These are phyloP conservation scores for Brachynemurus nebulosus DNA, from an alignment of 2,888 invertebrate genomes.

Conservation along the genomic window DNA sequence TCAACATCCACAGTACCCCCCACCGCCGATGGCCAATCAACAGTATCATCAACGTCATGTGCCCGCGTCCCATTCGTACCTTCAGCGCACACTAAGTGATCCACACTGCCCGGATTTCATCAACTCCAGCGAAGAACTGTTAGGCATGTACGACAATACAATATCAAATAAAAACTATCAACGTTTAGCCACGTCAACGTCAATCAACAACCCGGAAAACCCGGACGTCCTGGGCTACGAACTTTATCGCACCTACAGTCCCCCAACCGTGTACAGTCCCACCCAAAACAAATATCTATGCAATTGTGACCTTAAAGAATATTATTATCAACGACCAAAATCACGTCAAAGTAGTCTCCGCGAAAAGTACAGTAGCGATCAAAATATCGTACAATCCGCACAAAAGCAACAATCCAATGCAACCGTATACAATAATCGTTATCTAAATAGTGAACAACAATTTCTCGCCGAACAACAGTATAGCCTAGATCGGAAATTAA, in stretches of 20 bases:
- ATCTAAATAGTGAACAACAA: not conserved
- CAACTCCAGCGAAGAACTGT: constrained; percentile 8
- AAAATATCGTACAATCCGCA: constrained; percentile 7
- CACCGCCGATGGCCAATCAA: no score
- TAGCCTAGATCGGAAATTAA: constrained; percentile 8
- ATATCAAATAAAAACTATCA: constrained; percentile 2
- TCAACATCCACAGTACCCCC: no score
- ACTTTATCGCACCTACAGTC: not conserved
- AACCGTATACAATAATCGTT: not conserved
- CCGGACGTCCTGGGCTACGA: not conserved
- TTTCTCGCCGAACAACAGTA: constrained; percentile 1
- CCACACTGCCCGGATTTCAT: constrained; percentile 8
- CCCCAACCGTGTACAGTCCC: constrained; percentile 1
- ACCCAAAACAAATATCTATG: constrained; percentile 7
- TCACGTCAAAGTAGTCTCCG: no score
- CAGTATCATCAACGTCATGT: constrained; percentile 4
- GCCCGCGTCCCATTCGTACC: not conserved
- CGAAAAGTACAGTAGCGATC: constrained; percentile 7
- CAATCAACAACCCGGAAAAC: not conserved
- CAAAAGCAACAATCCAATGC: not conserved
- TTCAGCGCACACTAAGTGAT: constrained; percentile 9
- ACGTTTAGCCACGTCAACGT: no score
- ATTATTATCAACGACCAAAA: constrained; percentile 8
- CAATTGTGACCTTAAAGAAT: constrained; percentile 9
- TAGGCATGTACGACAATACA: constrained; percentile 6